Conservation (phyloP, 2,797 vertebrate species). For the Pteronotus mesoamericanus region DNA sequence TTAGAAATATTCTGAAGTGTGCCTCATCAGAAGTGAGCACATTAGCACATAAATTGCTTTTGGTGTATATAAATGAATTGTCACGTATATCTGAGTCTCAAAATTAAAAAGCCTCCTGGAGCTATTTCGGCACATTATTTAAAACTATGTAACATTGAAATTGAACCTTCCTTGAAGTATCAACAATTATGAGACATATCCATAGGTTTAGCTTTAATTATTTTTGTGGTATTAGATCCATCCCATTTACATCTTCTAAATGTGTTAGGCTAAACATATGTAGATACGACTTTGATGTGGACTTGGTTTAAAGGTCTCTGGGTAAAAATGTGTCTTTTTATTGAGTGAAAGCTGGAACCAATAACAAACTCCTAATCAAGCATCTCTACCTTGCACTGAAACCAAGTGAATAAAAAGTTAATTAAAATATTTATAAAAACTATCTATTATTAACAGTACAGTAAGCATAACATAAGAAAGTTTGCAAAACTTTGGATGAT, state of each 20-base stretch:
- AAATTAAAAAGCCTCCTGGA: slow-evolving; percentile 15
- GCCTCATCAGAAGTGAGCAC: neutral
- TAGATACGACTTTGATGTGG: slow-evolving; percentile 16
- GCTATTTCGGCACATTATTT: neutral
- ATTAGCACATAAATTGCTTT: slow-evolving; percentile 27
- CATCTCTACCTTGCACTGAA: neutral
- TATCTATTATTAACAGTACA: neutral
- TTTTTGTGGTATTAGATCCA: neutral
- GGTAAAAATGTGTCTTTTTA: neutral
- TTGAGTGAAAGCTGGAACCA: neutral
- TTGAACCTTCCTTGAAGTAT: neutral
- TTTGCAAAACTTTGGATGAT: neutral
- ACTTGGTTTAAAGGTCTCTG: neutral
- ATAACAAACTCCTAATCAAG: neutral
- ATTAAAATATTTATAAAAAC: neutral
- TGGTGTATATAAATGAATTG: neutral
- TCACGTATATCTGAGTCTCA: neutral
- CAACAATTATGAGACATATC: neutral
- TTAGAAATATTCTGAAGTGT: slow-evolving; percentile 15
- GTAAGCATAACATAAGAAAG: neutral
- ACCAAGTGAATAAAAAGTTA: neutral
- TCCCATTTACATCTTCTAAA: neutral
- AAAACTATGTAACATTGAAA: neutral
- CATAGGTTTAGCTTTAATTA: neutral
- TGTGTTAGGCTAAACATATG: neutral